Evolutionary conservation across 1,140 invertebrate genomes (phyloP).

Genomic region (Musca vetustissima): DNA sequence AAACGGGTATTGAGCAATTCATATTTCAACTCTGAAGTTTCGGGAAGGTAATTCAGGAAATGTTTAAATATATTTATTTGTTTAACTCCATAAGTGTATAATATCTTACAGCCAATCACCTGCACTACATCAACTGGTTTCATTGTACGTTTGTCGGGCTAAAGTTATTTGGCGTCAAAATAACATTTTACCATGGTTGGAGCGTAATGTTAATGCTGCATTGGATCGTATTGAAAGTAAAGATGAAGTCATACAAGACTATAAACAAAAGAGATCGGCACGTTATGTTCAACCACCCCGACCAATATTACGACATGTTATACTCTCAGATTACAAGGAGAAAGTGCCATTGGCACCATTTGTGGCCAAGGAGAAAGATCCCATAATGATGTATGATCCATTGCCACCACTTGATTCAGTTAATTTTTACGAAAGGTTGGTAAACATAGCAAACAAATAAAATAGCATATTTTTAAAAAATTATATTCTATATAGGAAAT

Average conservation of each 20-base stretch:
- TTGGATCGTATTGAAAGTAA: conserved; percentile 70
- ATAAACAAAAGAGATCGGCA: conserved; percentile 62
- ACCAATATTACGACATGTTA: conserved; percentile 77
- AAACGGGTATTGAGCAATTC: conserved; percentile 61
- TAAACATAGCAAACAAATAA: neutral
- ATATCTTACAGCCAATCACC: conserved; percentile 62
- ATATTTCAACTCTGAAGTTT: conserved; percentile 55
- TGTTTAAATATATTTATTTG: neutral
- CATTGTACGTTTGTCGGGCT: conserved; percentile 73
- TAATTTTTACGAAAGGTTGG: conserved; percentile 64
- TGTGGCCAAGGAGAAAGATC: conserved; percentile 56
- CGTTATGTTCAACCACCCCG: conserved; percentile 61
- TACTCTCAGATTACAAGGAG: conserved; percentile 79
- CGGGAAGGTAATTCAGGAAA: conserved; percentile 37
- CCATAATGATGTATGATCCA: conserved; percentile 80
- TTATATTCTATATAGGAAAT: conserved; percentile 39
- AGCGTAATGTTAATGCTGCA: conserved; percentile 68
- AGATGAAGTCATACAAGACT: conserved; percentile 65
- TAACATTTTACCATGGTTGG: conserved; percentile 76
- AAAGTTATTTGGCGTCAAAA: conserved; percentile 79
- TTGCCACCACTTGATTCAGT: conserved; percentile 77
- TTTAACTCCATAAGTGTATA: neutral
- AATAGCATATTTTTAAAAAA: conserved; percentile 9
- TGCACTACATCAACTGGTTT: conserved; percentile 70
- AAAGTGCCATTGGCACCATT: conserved; percentile 52